phyloP scores from a whole-genome alignment of 2,888 invertebrate species.

The Microplitis deprimator region DNA sequence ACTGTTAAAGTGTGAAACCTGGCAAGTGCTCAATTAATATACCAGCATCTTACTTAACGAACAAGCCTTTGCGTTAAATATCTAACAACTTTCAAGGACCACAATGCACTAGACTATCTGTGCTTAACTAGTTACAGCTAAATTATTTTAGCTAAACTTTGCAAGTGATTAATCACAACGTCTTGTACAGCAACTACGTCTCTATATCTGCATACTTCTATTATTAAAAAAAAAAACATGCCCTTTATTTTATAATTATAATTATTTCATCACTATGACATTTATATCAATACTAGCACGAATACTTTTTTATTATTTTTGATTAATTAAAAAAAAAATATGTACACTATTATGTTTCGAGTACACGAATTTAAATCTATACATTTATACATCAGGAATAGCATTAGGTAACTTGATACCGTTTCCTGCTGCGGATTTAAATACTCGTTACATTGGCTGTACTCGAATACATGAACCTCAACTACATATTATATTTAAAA shows the following conservation, averaged over 20 bases:
- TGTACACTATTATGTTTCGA: neutral
- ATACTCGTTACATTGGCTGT: constrained; percentile 45
- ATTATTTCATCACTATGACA: neutral
- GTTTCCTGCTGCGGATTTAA: constrained; percentile 49
- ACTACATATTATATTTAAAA: no score
- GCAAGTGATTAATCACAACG: neutral
- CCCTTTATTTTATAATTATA: neutral
- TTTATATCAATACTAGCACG: neutral
- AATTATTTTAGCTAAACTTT: constrained; percentile 3
- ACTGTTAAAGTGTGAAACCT: constrained; percentile 27
- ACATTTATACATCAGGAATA: constrained; percentile 53
- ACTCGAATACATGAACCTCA: constrained; percentile 6
- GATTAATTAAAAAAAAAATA: neutral
- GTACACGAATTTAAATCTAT: neutral
- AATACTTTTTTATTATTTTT: no score
- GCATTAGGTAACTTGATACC: constrained; percentile 60
- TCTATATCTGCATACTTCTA: neutral
- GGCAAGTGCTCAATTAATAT: constrained; percentile 57
- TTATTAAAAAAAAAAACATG: neutral
- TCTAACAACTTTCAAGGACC: constrained; percentile 7
- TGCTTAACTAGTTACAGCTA: neutral
- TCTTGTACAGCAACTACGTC: neutral
- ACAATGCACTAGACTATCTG: neutral
- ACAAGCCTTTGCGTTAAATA: constrained; percentile 20
- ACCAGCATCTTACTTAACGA: constrained; percentile 45